A percentile compares a stretch with the other conserved stretches of the same genome.
phyloP scores from a whole-genome alignment of 2,888 invertebrate genomes.

The Tineola bisselliella region DNA sequence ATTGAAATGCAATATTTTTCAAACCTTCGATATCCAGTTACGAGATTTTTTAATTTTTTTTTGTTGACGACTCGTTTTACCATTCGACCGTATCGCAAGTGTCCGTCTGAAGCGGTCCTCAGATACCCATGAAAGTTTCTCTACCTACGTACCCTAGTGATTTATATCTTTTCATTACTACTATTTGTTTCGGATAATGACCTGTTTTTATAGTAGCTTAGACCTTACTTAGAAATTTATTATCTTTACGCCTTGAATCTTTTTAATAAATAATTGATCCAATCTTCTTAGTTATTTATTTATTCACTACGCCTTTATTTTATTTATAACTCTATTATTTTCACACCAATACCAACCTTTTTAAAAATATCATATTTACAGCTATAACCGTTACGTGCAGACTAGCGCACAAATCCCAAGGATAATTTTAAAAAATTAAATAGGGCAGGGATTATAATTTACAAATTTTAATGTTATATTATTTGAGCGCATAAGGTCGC shows the following conservation, averaged over 20 bases:
- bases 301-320: no score
- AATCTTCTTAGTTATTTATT: background rate
- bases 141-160: background rate
- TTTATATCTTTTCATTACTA: constrained; percentile 9
- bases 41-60: background rate
- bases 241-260: background rate
- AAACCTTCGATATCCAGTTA: background rate
- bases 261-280: background rate
- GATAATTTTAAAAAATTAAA: no score
- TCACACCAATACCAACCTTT: no score
- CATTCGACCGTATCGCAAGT: background rate
- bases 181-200: constrained; percentile 3
- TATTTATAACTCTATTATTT: no score
- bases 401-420: no score
- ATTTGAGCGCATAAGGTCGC: no score
- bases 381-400: no score
- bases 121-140: background rate
- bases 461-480: no score
- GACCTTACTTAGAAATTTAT: background rate
- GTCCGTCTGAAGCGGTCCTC: background rate
- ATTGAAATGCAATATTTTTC: background rate
- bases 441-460: no score
- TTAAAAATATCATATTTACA: no score
- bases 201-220: constrained; percentile 6
- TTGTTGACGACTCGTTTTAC: background rate